Evolutionary conservation across 1,140 invertebrate species (phyloP).

Genomic region (Tetranychus urticae): DNA sequence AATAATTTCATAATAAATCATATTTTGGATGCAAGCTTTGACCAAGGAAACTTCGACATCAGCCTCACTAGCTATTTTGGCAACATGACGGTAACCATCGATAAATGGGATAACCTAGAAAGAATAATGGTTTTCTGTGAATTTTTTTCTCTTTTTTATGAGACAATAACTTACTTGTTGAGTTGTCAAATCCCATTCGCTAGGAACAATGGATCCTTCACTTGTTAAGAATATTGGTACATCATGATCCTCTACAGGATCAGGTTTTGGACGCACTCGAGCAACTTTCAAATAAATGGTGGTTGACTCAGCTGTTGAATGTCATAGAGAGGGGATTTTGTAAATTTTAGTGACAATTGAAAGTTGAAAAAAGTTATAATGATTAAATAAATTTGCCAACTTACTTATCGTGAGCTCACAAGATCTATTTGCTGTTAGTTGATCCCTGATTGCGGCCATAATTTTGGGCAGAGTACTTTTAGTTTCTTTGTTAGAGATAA

Average conservation of each 20-base stretch:
- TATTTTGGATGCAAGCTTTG: slow-evolving; percentile 78
- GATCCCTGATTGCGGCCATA: slow-evolving; percentile 44
- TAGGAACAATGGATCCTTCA: slow-evolving; percentile 31
- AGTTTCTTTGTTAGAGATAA: slow-evolving; percentile 26
- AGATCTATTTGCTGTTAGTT: slow-evolving; percentile 35
- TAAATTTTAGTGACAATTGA: background rate
- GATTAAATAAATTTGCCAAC: background rate
- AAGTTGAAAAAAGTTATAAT: background rate
- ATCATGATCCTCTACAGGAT: slow-evolving; percentile 60
- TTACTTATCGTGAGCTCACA: slow-evolving; percentile 31
- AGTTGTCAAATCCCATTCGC: slow-evolving; percentile 77
- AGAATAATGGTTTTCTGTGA: no score
- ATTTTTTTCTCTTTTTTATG: background rate
- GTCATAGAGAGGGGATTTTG: no score
- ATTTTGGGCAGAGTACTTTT: slow-evolving; percentile 37
- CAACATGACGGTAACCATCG: slow-evolving; percentile 71
- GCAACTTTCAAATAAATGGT: slow-evolving; percentile 25
- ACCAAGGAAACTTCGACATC: slow-evolving; percentile 81
- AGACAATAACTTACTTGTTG: slow-evolving; percentile 28
- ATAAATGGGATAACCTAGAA: slow-evolving; percentile 52
- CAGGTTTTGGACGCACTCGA: slow-evolving; percentile 28
- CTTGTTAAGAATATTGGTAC: slow-evolving; percentile 48
- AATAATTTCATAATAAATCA: slow-evolving; percentile 56
- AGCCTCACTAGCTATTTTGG: slow-evolving; percentile 31
- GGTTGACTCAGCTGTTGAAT: slow-evolving; percentile 19